Evolutionary conservation across 2,888 invertebrate species (phyloP).

Genomic region (Siphlonurus alternatus): DNA sequence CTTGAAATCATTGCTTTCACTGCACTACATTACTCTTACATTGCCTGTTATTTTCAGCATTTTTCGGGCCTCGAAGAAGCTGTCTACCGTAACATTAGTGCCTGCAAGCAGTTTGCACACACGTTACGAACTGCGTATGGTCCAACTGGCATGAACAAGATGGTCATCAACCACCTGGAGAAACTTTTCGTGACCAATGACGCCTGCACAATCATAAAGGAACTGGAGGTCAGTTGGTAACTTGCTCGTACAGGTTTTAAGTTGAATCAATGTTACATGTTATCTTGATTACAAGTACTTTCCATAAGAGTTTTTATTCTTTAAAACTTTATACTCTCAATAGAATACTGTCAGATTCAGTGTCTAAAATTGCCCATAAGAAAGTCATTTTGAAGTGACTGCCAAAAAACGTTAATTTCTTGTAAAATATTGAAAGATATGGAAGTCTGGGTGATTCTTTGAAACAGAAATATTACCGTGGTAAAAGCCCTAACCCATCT

Average conservation of each 20-base stretch:
- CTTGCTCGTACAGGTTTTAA: not conserved
- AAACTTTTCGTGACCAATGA: slow-evolving; percentile 98
- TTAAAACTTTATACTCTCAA: too few species aligned
- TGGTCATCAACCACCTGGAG: slow-evolving; percentile 98
- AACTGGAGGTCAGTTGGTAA: slow-evolving; percentile 60
- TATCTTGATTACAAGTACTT: not conserved
- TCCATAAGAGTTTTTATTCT: not conserved
- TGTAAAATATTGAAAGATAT: too few species aligned
- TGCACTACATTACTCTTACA: too few species aligned
- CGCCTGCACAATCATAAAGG: slow-evolving; percentile 93
- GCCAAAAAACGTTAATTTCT: too few species aligned
- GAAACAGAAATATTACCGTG: too few species aligned
- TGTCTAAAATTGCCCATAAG: too few species aligned
- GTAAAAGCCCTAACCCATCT: too few species aligned
- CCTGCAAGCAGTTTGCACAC: slow-evolving; percentile 89
- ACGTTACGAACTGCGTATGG: slow-evolving; percentile 92
- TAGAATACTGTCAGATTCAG: too few species aligned
- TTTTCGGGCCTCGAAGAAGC: slow-evolving; percentile 94
- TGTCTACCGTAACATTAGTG: slow-evolving; percentile 84
- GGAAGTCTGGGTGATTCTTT: too few species aligned
- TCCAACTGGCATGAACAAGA: slow-evolving; percentile 98
- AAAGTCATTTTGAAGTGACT: too few species aligned
- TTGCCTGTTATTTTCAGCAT: too few species aligned
- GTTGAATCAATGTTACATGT: not conserved
- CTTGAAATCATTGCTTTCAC: too few species aligned